phyloP scores from a whole-genome alignment of 2,797 vertebrate species.

The Sebastes paucispinis region DNA sequence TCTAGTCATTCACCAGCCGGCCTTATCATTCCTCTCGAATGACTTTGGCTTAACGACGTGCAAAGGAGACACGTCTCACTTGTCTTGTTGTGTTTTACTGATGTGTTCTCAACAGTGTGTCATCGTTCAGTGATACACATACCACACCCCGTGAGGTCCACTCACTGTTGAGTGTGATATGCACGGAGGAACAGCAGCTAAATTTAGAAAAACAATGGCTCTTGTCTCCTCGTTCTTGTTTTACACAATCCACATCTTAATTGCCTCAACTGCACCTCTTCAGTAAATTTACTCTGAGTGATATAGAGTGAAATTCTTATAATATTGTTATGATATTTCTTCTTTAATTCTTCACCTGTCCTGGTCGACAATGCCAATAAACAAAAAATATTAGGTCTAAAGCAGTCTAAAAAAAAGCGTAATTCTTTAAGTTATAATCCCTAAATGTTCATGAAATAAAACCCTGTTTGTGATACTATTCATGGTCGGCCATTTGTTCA shows the following conservation, averaged over 20 bases:
- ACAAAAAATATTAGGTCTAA: not conserved
- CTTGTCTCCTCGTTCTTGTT: not conserved
- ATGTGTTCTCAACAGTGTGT: conserved; percentile 34
- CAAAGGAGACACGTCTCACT: conserved; percentile 55
- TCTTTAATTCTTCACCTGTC: not conserved
- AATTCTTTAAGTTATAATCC: not conserved
- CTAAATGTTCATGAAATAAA: not conserved
- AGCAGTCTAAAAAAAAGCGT: not conserved
- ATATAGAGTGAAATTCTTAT: not conserved
- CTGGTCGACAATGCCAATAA: not conserved
- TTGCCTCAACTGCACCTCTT: not conserved
- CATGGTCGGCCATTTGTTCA: not conserved
- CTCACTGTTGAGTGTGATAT: not conserved
- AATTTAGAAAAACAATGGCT: not conserved
- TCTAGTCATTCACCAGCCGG: conserved; percentile 52
- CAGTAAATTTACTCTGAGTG: not conserved
- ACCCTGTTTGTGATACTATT: not conserved
- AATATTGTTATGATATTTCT: not conserved
- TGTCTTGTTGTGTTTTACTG: conserved; percentile 51
- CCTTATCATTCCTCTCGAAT: conserved; percentile 59
- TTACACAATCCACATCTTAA: not conserved
- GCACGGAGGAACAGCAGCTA: not conserved
- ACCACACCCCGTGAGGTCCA: not conserved
- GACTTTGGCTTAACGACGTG: conserved; percentile 60
- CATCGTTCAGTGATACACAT: conserved; percentile 16